Conservation (phyloP, 2,888 invertebrate species). For the Drosophila rellima region DNA sequence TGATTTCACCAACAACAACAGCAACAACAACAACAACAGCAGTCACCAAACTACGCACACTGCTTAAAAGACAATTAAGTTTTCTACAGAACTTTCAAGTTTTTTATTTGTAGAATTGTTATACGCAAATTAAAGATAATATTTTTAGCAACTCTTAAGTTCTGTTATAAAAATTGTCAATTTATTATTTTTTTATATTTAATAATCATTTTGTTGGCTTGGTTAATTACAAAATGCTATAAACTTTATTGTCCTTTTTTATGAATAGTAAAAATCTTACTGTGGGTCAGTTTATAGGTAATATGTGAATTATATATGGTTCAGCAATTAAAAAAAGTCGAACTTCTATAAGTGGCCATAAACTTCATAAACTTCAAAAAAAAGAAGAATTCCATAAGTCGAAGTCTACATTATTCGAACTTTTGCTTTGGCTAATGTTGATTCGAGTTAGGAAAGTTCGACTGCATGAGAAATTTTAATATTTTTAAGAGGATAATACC, state of each 20-base stretch:
- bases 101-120: background rate
- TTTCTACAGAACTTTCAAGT: background rate
- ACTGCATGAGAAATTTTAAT: too few species aligned
- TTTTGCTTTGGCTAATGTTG: too few species aligned
- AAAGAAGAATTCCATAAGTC: too few species aligned
- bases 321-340: background rate
- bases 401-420: too few species aligned
- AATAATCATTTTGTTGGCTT: background rate
- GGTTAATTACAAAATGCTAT: background rate
- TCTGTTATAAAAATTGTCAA: background rate
- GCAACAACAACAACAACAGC: constrained; percentile 16
- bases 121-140: background rate
- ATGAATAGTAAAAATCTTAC: background rate
- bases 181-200: background rate
- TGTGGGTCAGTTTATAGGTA: background rate
- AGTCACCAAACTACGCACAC: constrained; percentile 31
- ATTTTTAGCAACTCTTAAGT: background rate
- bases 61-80: constrained; percentile 3
- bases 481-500: too few species aligned
- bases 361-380: too few species aligned
- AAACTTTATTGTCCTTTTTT: background rate
- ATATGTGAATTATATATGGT: background rate
- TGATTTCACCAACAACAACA: constrained; percentile 45
- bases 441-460: too few species aligned
- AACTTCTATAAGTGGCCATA: too few species aligned